Conservation (phyloP, 2,888 invertebrate species). For the Galerucella pusilla region DNA sequence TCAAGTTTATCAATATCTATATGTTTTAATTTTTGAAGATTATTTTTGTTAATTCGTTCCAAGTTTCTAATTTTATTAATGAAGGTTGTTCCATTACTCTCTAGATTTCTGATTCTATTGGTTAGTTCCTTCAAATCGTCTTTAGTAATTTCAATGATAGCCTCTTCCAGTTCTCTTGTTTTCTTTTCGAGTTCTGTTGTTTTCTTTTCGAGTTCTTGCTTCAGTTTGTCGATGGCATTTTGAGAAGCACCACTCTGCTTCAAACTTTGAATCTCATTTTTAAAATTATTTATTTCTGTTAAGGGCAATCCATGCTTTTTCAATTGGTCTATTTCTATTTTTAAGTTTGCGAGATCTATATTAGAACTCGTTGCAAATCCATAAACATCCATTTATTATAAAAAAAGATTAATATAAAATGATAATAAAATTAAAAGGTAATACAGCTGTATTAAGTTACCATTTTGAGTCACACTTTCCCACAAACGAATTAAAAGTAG, state of each 20-base stretch:
- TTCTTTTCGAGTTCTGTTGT: too few species aligned
- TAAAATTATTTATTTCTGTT: background rate
- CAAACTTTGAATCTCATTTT: background rate
- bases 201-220: too few species aligned
- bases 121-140: background rate
- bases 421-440: too few species aligned
- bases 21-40: background rate
- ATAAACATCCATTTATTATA: too few species aligned
- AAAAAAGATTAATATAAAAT: too few species aligned
- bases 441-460: too few species aligned
- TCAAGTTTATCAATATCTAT: slow-evolving; percentile 7
- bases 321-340: background rate
- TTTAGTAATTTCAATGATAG: too few species aligned
- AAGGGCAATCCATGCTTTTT: background rate
- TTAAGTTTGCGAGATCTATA: background rate
- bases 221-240: too few species aligned
- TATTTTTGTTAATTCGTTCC: background rate
- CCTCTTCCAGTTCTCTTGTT: too few species aligned
- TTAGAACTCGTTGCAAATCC: background rate
- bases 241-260: too few species aligned
- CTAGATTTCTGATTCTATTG: background rate
- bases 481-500: too few species aligned
- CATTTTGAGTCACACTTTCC: too few species aligned
- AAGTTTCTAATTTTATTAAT: background rate
- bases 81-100: background rate